phyloP scores from a whole-genome alignment of 2,888 invertebrate genomes.

The Noctua janthina region DNA sequence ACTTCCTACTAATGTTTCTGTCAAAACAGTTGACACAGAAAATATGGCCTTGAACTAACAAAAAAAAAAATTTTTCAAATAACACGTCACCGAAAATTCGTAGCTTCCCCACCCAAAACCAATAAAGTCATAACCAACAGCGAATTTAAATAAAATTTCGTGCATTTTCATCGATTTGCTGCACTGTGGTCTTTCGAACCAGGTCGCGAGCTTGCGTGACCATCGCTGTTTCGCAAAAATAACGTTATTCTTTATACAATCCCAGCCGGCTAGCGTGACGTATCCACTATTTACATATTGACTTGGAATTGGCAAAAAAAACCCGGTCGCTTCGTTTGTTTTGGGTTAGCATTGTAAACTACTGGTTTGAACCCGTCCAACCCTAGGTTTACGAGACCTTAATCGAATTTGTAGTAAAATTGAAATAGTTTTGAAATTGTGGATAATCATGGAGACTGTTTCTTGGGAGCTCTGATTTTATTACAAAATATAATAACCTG shows the following conservation, averaged over 20 bases:
- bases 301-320: conserved; percentile 28
- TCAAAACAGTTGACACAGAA: background rate
- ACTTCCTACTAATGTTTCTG: background rate
- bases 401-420: conserved; percentile 26
- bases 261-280: conserved; percentile 43
- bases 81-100: background rate
- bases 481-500: background rate
- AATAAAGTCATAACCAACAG: conserved; percentile 28
- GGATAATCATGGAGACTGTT: background rate
- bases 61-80: conserved; percentile 16
- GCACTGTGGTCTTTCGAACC: conserved; percentile 21
- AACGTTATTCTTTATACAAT: conserved; percentile 25
- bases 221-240: conserved; percentile 44
- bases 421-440: background rate
- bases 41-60: background rate
- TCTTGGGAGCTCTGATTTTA: background rate
- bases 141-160: conserved; percentile 38
- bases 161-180: conserved; percentile 43
- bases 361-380: background rate
- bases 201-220: conserved; percentile 47
- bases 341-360: conserved; percentile 2
- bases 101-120: background rate
- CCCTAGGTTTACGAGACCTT: background rate
- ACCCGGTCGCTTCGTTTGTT: conserved; percentile 1
- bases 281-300: conserved; percentile 55